phyloP scores from a whole-genome alignment of 1,140 invertebrate genomes.

The Chironomus striatipennis region DNA sequence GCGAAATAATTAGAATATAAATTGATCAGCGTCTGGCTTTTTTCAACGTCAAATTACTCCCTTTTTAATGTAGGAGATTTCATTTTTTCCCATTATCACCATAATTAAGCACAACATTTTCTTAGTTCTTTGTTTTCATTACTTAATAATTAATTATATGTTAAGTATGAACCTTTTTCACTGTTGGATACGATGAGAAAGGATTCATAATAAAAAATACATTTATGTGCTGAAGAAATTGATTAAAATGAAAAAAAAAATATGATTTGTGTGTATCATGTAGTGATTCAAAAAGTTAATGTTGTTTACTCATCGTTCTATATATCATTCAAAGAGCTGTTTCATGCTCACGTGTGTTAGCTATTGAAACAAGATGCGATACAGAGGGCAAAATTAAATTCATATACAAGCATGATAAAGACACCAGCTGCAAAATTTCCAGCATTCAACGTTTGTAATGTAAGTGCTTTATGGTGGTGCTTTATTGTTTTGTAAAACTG shows the following conservation, averaged over 20 bases:
- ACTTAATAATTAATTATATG: neutral
- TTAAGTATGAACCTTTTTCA: neutral
- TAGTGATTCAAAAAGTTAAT: no score
- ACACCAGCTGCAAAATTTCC: slow-evolving; percentile 9
- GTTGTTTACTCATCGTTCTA: no score
- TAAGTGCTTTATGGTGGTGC: slow-evolving; percentile 11
- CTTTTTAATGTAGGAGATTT: neutral
- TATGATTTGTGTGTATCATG: no score
- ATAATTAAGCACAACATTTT: no score
- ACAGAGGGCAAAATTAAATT: no score
- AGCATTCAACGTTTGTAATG: neutral
- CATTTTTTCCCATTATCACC: neutral
- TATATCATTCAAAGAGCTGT: neutral
- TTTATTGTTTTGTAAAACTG: slow-evolving; percentile 6
- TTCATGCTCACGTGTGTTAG: neutral
- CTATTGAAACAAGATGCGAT: neutral
- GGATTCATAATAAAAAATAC: neutral
- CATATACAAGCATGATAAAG: neutral
- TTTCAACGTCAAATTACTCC: neutral
- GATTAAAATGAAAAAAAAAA: neutral
- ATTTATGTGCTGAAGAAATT: neutral
- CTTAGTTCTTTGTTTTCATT: no score
- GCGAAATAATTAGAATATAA: neutral
- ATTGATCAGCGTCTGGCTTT: neutral
- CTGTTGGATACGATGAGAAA: neutral